Conservation (phyloP, 2,888 invertebrate genomes). For the Epinotia brunnichana region DNA sequence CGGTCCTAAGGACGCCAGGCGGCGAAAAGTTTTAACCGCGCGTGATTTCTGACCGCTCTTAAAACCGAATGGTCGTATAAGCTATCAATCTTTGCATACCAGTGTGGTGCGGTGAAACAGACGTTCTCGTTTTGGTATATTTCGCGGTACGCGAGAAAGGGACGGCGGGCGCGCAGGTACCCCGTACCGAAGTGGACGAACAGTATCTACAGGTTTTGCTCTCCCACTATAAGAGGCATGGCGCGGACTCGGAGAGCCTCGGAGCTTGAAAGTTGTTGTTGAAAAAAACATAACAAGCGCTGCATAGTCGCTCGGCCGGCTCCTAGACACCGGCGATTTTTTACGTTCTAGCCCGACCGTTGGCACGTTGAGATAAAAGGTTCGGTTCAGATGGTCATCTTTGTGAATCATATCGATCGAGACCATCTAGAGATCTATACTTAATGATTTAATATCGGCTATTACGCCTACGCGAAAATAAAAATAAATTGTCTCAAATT, state of each 20-base stretch:
- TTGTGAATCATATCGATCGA: constrained; percentile 37
- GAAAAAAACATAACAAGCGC: constrained; percentile 68
- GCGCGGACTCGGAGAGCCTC: constrained; percentile 74
- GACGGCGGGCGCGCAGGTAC: constrained; percentile 75
- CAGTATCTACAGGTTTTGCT: constrained; percentile 83
- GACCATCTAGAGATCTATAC: constrained; percentile 20
- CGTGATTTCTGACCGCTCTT: constrained; percentile 82
- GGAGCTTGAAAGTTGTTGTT: constrained; percentile 77
- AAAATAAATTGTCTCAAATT: constrained; percentile 13
- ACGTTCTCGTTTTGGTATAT: constrained; percentile 60
- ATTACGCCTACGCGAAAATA: constrained; percentile 29
- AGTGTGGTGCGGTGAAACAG: constrained; percentile 79
- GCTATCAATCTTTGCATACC: constrained; percentile 85
- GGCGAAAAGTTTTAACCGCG: constrained; percentile 81
- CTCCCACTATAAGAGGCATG: constrained; percentile 81
- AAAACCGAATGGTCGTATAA: constrained; percentile 83
- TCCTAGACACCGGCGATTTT: constrained; percentile 45
- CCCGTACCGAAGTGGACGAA: constrained; percentile 76
- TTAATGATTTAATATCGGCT: constrained; percentile 32
- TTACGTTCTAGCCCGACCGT: constrained; percentile 29
- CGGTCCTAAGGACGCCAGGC: constrained; percentile 80
- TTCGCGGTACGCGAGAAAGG: constrained; percentile 69
- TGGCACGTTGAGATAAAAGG: constrained; percentile 33
- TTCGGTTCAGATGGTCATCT: constrained; percentile 39
- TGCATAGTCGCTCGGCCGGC: constrained; percentile 57